Evolutionary conservation across 2,113 vertebrate genomes (phyloP), one percentile per base, ranked within the genome.

Genomic region (Cololabis saira): DNA sequence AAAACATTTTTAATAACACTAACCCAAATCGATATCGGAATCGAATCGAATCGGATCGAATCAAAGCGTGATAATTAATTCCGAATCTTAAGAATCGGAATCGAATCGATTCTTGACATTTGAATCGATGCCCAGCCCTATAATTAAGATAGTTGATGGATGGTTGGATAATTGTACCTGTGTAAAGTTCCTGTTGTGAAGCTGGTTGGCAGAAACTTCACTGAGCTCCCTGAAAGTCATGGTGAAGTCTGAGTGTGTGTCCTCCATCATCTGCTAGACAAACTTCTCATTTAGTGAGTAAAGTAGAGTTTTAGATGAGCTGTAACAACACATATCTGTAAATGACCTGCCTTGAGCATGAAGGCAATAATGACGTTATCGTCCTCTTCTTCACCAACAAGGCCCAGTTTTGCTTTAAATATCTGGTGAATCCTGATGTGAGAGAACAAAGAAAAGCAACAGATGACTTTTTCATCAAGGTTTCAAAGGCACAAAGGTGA

Each of bases 191-290:
- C 80, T 71, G 15, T 73, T 58, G 66, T 83, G 75, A 71, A 96
- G 86, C 48, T 92, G 83, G 50, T 76, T 76, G 17, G 73, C 74
- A 52, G 91, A 92, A 54, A 91, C 87, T 85, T 95, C 93, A 73
- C 94, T 93, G 57, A 95, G 90, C 58, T 95, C 87, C 60, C 88
- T 83, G 92, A 96, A 95, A 13, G 92, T 92, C 94, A 93, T 91
- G 56, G 93, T 95, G 84, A 95, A 96, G 85, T 95, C 94, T 61
- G 92, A 87, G 63, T 73, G 87, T 19, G 91, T 92, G 52, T 95
- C 91, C 90, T 93, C 92, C 90, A 93, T 94, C 65, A 94, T 75
- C 94, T 96, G 75, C 5, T 41, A 22, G 37, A 41, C 21, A 30
- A 41, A 1, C 61, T 37, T 14, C 18, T n/a, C 60, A 37, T 33